Base-by-base conservation (phyloP, 2,797 vertebrate genomes). In the Vespertilio murinus region DNA sequence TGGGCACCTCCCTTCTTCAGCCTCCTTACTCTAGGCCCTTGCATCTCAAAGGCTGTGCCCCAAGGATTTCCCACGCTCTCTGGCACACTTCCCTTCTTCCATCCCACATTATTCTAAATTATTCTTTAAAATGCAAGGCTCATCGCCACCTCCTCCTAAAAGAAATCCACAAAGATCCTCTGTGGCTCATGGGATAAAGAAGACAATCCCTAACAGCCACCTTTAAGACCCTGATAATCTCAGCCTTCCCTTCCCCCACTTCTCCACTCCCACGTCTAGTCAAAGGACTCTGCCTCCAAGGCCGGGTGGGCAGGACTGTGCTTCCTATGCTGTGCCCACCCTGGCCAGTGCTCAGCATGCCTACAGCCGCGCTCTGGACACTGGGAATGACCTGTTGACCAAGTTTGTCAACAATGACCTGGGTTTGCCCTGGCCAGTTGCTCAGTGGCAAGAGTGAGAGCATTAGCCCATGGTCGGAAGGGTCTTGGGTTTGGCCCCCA, bases 321-420 rank as follows among this genome's bases (percentile, higher is more conserved):
- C 59, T 30, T 28, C 13, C 5, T 30, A 61, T 1, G 0, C 59
- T 61, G 59, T 30, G 25, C 33, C 9, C 20, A 9, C 23, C 30
- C 20, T 11, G 1, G 23, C 47, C 30, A 18, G 42, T 3, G 16
- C 64, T 1, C 23, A 10, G 33, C 52, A 12, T 18, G 42, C 42
- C 1, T 13, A 6, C 45, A 30, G 40, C 85, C 61, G 2, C 1
- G 0, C 25, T 20, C 5, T 5, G 30, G 52, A 8, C 17, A 0
- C 61, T 25, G 25, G 16, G 33, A 35, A 40, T 8, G 4, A 3
- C 30, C 35, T 45, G 11, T 18, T 1, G 18, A 18, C 49, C 47
- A 73, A 11, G 33, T n/a, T 35, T 33, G 1, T 5, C 0, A 23
- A 23, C n/a, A n/a, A 4, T 38, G 38, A 23, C 17, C 18, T 5